phyloP scores from a whole-genome alignment of 1,140 invertebrate species.

The Argopecten irradians region DNA sequence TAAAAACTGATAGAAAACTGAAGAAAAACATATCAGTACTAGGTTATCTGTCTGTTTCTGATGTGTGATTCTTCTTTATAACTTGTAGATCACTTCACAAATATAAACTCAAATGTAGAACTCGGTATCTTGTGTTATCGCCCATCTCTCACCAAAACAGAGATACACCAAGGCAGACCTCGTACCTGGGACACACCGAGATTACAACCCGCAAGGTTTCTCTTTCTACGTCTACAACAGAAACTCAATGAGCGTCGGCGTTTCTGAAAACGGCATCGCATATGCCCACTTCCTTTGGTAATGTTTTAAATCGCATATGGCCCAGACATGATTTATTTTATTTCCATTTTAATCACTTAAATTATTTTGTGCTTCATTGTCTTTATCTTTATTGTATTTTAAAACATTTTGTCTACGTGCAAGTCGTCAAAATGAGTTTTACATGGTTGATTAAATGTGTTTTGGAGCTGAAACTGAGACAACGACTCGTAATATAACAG shows the following conservation, averaged over 20 bases:
- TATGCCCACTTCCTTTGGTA: too few relatives aligned
- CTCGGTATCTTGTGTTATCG: not conserved
- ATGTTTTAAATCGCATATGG: not conserved
- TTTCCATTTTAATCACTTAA: not conserved
- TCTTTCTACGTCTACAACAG: not conserved
- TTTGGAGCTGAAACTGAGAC: not conserved
- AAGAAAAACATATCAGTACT: not conserved
- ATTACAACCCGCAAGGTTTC: not conserved
- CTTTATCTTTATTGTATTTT: not conserved
- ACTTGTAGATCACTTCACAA: not conserved
- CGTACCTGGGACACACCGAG: not conserved
- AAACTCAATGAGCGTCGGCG: not conserved
- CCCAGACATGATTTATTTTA: not conserved
- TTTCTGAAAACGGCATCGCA: not conserved
- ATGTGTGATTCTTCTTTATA: not conserved
- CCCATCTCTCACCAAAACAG: not conserved
- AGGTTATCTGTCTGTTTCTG: conserved; percentile 5
- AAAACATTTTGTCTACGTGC: not conserved
- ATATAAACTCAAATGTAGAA: not conserved
- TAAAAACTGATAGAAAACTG: not conserved
- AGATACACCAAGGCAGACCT: not conserved
- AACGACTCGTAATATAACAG: not conserved
- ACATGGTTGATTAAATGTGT: not conserved
- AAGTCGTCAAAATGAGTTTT: not conserved
- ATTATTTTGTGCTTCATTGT: not conserved